Evolutionary conservation across 2,113 vertebrate genomes (phyloP), one percentile per base, ranked within the genome.

Genomic region (Aptenodytes patagonicus): DNA sequence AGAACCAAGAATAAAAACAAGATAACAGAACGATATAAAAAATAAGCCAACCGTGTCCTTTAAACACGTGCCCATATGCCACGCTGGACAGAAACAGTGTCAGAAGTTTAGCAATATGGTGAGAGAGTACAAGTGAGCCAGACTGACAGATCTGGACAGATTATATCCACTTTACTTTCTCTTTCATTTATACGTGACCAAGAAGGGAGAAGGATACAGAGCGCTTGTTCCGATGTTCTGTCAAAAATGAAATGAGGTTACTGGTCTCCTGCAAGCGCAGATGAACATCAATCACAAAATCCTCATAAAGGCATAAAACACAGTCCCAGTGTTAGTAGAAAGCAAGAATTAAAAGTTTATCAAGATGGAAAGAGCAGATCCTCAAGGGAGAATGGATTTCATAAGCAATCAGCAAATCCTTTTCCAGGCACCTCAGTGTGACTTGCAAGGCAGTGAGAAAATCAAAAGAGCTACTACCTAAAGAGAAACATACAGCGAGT

Each of bases 361-460:
- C 94, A 92, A 94, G 93, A 92, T 19, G n/a, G 91, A 91, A 96
- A 95, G 94, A 97, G 90, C 87, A 95, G 96, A 93, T 96, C 90
- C 93, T 96, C 75, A 47, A 89, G 89, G 94, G 94, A 97, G 88
- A 87, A 83, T 32, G 90, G 88, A 83, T 97, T 95, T 93, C 93
- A 88, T 55, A 79, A 88, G 86, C 93, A 95, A 93, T 87, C 90
- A 81, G 84, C 90, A 97, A 91, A 90, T 86, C 87, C 68, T 92
- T 88, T 90, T 90, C 65, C 90, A 83, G 80, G 91, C 89, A 83
- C 77, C 77, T 95, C 85, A 14, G 93, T 49, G 91, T 68, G 78
- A 87, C 90, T 92, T 28, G 29, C 51, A 58, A 20, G 3, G 68
- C 93, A 58, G 89, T 18, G 42, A 93, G 92, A 42, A 96, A 96